Conservation (phyloP, 2,113 vertebrate species). For the Donacobius atricapilla region DNA sequence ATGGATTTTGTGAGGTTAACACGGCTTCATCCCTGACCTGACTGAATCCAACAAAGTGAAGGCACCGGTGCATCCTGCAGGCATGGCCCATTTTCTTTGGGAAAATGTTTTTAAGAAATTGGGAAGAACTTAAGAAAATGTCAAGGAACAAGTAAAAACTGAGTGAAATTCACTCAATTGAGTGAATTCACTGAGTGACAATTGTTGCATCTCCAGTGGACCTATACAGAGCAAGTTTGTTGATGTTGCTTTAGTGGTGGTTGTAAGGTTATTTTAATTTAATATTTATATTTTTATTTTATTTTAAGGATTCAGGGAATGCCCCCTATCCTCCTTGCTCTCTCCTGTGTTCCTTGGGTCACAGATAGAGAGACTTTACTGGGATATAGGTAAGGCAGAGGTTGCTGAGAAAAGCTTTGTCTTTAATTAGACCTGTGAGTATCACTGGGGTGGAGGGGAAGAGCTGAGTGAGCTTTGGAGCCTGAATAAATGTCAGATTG, state of each 20-base stretch:
- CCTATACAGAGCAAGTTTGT: neutral
- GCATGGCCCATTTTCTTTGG: neutral
- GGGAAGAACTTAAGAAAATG: neutral
- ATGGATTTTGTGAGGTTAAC: neutral
- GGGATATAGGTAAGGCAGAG: neutral
- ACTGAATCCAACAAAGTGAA: neutral
- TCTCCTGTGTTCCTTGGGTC: neutral
- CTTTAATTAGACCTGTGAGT: neutral
- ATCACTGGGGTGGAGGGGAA: neutral
- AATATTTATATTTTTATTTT: neutral
- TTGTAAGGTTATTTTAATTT: neutral
- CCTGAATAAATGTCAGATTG: neutral
- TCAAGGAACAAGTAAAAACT: neutral
- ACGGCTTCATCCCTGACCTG: neutral
- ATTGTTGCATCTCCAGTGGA: neutral
- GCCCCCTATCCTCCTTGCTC: fast-evolving
- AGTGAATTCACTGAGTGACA: neutral
- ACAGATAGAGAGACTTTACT: neutral
- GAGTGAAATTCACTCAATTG: neutral
- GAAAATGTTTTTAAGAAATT: neutral
- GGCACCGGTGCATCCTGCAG: neutral
- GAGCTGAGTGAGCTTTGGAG: neutral
- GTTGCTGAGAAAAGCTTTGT: neutral
- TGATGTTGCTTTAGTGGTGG: neutral
- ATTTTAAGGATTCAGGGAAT: neutral